phyloP scores from a whole-genome alignment of 1,140 invertebrate genomes.

The Nixonia krombeini region DNA sequence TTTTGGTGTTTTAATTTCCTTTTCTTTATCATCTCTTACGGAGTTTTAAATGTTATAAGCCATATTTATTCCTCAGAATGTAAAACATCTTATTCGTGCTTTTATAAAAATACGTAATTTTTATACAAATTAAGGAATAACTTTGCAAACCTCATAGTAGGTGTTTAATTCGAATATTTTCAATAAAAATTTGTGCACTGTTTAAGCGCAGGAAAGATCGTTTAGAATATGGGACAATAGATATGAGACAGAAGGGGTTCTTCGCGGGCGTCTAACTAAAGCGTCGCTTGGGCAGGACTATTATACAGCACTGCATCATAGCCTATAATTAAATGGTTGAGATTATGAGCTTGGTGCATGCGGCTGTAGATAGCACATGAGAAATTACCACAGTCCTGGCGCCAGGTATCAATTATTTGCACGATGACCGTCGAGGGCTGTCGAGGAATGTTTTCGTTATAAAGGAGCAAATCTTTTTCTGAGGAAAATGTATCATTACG shows the following conservation, averaged over 20 bases:
- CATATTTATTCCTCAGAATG: no score
- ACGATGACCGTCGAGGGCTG: conserved; percentile 7
- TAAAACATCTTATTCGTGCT: no score
- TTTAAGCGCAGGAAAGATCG: neutral
- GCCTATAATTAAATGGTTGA: conserved; percentile 9
- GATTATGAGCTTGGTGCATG: conserved; percentile 3
- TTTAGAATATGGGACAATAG: neutral
- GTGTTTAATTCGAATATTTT: neutral
- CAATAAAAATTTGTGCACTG: neutral
- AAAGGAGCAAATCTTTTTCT: neutral
- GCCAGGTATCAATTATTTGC: conserved; percentile 10
- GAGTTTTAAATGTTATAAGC: no score
- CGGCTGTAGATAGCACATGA: conserved; percentile 3
- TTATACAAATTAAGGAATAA: no score
- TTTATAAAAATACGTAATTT: no score
- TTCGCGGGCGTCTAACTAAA: conserved; percentile 7
- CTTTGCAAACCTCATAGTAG: no score
- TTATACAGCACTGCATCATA: conserved; percentile 7
- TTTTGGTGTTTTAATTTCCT: no score
- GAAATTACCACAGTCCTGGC: conserved; percentile 2
- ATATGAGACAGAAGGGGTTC: neutral
- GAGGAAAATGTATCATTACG: conserved; percentile 1
- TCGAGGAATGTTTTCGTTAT: conserved; percentile 6
- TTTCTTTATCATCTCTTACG: no score
- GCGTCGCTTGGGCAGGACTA: conserved; percentile 5